Base-by-base conservation (phyloP, 2,113 vertebrate genomes). In the Aspiorhynchus laticeps region DNA sequence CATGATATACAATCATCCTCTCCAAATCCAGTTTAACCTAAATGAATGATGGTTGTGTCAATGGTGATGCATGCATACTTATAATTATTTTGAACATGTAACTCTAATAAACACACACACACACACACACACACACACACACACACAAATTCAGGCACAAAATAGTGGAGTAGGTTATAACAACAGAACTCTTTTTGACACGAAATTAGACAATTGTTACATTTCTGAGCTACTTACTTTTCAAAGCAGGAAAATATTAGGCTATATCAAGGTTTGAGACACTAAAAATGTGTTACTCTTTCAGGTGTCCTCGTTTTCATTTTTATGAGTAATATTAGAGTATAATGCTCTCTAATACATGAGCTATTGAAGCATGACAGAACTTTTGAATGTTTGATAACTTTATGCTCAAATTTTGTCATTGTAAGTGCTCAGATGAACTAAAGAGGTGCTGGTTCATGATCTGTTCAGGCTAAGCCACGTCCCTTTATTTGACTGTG, bases 401-500 rank as follows among this genome's bases (percentile, higher is more conserved):
- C 14, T 69, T 46, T 69, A 21, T 28, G 38, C 7, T 56, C 2
- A 59, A 59, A 46, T 10, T 46, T 26, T 26, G 21, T n/a, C 36
- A 46, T 75, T 41, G 3, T 12, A 9, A n/a, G 11, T 48, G 12
- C 24, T 80, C 19, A n/a, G 6, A 80, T 11, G 31, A 19, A 41
- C 19, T 24, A 7, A 21, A 59, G 26, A 26, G 33, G 4, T 24
- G 51, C 19, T 26, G 19, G 15, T 74, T 8, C 7, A 33, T 0
- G 36, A 12, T 5, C 8, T 33, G 51, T 21, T 80, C 51, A 11
- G 26, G 28, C 26, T 36, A 80, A 80, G 24, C 53, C 26, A 83
- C 48, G 33, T 48, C 82, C 46, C 67, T 74, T 59, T 84, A 74
- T 74, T 74, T 38, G 82, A 74, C 31, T 17, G 61, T 6, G 26